phyloP scores from a whole-genome alignment of 1,140 invertebrate species.

The Rhagoletis zephyria region DNA sequence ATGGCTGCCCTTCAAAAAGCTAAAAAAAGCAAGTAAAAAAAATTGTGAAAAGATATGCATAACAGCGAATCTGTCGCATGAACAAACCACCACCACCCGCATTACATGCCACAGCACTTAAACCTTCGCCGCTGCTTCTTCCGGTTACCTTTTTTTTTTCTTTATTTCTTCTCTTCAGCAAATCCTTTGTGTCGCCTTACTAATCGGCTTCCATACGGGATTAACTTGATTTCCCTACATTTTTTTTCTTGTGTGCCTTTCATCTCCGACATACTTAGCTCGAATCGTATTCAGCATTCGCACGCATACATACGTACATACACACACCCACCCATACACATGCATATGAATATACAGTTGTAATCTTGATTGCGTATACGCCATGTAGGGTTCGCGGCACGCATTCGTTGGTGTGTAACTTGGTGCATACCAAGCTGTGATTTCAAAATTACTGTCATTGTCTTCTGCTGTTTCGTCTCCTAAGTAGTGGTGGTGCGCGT shows the following conservation, averaged over 20 bases:
- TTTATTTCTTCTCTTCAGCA: not conserved
- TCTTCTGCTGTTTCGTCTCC: not conserved
- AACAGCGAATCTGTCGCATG: not conserved
- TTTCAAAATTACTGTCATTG: constrained; percentile 15
- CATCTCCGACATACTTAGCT: not conserved
- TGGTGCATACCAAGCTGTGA: constrained; percentile 17
- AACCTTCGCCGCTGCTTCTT: not conserved
- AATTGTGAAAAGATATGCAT: not conserved
- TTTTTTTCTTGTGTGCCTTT: not conserved
- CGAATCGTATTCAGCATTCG: not conserved
- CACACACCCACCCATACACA: not conserved
- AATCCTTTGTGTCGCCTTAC: constrained; percentile 31
- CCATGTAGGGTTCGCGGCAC: not conserved
- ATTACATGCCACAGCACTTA: not conserved
- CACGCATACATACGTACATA: not conserved
- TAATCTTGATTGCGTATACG: constrained; percentile 27
- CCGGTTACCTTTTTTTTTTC: not conserved
- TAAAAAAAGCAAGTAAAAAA: not conserved
- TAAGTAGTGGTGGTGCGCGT: not conserved
- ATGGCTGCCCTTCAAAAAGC: not conserved
- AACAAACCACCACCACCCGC: constrained; percentile 6
- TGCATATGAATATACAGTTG: not conserved
- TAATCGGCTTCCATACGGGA: constrained; percentile 28
- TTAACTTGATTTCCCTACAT: constrained; percentile 42
- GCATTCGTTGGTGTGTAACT: not conserved